A percentile compares a stretch with the other conserved stretches of the same genome.
Evolutionary conservation across 2,888 invertebrate genomes (phyloP).

Genomic region (Caenorhabditis panamensis): DNA sequence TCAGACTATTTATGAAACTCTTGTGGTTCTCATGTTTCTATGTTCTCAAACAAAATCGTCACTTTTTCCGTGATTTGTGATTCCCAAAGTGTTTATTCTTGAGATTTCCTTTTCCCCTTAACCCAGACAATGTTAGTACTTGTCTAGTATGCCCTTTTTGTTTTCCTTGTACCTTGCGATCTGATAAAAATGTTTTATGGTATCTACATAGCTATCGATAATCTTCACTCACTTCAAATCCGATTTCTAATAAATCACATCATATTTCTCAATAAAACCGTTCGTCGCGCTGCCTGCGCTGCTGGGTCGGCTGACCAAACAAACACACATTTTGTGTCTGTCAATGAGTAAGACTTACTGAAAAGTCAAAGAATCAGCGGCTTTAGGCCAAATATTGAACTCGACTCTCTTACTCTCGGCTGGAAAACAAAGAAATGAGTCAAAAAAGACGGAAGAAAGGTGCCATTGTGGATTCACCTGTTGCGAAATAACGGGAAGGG

Average conservation of each 20-base stretch:
- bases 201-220: too few relatives aligned
- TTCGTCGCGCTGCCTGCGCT: not conserved
- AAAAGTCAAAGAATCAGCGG: slow-evolving; percentile 38
- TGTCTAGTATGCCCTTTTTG: not conserved
- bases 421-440: slow-evolving; percentile 47
- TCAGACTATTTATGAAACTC: too few relatives aligned
- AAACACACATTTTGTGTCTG: slow-evolving; percentile 5
- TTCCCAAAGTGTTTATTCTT: not conserved
- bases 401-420: slow-evolving; percentile 9
- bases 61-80: not conserved
- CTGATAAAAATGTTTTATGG: too few relatives aligned
- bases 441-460: slow-evolving; percentile 19
- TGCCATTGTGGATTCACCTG: slow-evolving; percentile 24
- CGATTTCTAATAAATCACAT: not conserved
- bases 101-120: not conserved
- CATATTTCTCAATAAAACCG: slow-evolving; percentile 21
- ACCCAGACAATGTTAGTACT: not conserved
- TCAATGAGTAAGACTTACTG: slow-evolving; percentile 15
- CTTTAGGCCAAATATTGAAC: slow-evolving; percentile 25
- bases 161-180: not conserved
- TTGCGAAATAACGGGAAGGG: not conserved
- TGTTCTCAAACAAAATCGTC: not conserved
- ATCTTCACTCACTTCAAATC: not conserved
- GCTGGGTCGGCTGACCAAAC: slow-evolving; percentile 34
- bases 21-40: too few relatives aligned